phyloP scores from a whole-genome alignment of 37 sponge, comb jelly and placozoan genomes.

The Spongilla lacustris region DNA sequence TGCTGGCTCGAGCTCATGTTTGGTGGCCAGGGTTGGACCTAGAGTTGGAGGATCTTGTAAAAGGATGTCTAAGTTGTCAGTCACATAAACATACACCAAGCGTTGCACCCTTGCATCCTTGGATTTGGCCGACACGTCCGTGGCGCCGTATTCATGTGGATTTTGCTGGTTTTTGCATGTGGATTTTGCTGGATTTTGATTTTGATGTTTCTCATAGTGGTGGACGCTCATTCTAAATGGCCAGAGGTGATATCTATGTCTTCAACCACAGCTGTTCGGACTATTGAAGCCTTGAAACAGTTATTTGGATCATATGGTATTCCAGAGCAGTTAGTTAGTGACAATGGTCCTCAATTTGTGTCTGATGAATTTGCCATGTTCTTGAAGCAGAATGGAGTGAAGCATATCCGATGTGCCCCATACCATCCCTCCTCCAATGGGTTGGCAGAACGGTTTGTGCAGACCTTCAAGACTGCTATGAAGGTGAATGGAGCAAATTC shows the following conservation, averaged over 20 bases:
- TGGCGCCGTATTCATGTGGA: neutral
- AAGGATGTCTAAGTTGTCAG: neutral
- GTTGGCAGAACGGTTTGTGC: constrained; percentile 17
- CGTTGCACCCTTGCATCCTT: neutral
- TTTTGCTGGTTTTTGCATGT: neutral
- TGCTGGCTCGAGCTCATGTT: constrained; percentile 42
- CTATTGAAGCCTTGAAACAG: neutral
- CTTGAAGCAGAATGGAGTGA: constrained; percentile 19
- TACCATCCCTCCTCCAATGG: constrained; percentile 30
- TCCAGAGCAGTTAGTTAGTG: constrained; percentile 3
- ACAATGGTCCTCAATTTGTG: constrained; percentile 10
- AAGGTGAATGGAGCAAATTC: neutral
- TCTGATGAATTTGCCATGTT: no score
- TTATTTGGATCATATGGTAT: neutral
- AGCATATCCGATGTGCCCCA: constrained; percentile 38
- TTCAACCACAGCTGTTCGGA: neutral
- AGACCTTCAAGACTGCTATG: constrained; percentile 10
- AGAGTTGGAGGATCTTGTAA: constrained; percentile 1
- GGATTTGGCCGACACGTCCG: constrained; percentile 2
- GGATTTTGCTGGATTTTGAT: no score
- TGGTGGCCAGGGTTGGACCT: constrained; percentile 51
- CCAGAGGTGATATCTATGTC: neutral
- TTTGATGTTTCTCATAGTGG: neutral
- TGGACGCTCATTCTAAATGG: constrained; percentile 5
- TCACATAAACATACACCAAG: neutral